Evolutionary conservation across 2,113 vertebrate genomes (phyloP).

Genomic region (Deroptyus accipitrinus): DNA sequence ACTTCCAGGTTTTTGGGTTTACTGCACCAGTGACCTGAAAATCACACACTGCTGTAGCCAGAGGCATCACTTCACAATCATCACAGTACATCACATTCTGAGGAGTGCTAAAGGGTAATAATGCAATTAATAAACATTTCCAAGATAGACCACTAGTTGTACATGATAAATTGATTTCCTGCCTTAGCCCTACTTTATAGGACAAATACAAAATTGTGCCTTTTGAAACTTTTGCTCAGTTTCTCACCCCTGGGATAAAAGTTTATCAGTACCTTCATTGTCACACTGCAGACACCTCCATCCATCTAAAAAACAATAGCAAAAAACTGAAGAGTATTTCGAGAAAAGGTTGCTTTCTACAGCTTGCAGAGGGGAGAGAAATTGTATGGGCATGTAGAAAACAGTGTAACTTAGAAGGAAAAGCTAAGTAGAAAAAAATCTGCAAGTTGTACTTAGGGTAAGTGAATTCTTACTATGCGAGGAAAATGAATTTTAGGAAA

Average conservation of each 20-base stretch:
- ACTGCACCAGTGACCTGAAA: background rate
- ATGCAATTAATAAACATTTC: background rate
- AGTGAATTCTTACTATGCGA: background rate
- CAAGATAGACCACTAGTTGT: background rate
- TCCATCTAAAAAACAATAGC: background rate
- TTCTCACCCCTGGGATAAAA: background rate
- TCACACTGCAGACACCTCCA: background rate
- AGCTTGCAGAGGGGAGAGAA: fast-evolving
- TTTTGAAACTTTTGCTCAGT: background rate
- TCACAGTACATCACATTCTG: background rate
- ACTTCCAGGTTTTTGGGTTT: background rate
- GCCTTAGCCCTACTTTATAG: background rate
- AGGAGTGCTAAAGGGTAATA: background rate
- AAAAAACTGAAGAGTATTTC: background rate
- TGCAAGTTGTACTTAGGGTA: background rate
- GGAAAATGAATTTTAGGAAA: background rate
- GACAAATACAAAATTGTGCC: background rate
- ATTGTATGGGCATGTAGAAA: fast-evolving
- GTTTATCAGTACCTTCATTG: background rate
- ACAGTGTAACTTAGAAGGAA: background rate
- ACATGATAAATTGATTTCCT: background rate
- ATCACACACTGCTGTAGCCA: background rate
- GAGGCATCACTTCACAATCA: background rate
- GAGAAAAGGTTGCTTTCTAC: background rate
- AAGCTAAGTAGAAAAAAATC: background rate